Conservation (phyloP, 2,888 invertebrate species). For the Lasiommata megera region DNA sequence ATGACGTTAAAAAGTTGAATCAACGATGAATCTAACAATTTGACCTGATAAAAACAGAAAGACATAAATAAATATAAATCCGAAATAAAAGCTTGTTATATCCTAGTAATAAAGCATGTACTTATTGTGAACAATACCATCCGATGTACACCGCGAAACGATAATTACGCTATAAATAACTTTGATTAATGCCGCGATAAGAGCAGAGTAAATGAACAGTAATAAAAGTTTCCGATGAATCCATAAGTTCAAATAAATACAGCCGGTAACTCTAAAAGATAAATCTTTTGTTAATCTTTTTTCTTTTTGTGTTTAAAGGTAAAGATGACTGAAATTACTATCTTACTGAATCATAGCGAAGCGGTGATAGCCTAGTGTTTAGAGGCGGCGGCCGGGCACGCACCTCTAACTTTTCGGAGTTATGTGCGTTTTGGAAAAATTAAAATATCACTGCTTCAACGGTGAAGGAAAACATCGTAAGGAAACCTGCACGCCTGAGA, state of each 20-base stretch:
- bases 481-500: too few relatives aligned
- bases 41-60: background rate
- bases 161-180: slow-evolving; percentile 39
- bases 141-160: slow-evolving; percentile 35
- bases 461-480: too few relatives aligned
- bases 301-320: too few relatives aligned
- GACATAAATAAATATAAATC: slow-evolving; percentile 3
- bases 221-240: slow-evolving; percentile 33
- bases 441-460: too few relatives aligned
- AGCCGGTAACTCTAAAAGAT: background rate
- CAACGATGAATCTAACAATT: too few relatives aligned
- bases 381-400: too few relatives aligned
- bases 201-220: slow-evolving; percentile 33
- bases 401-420: too few relatives aligned
- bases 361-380: too few relatives aligned
- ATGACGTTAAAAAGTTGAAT: too few relatives aligned
- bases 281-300: background rate
- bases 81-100: slow-evolving; percentile 18
- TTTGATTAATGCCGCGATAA: slow-evolving; percentile 37
- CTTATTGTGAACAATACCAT: slow-evolving; percentile 34
- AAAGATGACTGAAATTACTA: too few relatives aligned
- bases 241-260: slow-evolving; percentile 28
- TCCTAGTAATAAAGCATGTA: slow-evolving; percentile 29
- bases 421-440: too few relatives aligned
- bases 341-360: too few relatives aligned